Evolutionary conservation across 2,113 vertebrate species (phyloP), one percentile per base, ranked within the genome.

Genomic region (Gobio gobio): DNA sequence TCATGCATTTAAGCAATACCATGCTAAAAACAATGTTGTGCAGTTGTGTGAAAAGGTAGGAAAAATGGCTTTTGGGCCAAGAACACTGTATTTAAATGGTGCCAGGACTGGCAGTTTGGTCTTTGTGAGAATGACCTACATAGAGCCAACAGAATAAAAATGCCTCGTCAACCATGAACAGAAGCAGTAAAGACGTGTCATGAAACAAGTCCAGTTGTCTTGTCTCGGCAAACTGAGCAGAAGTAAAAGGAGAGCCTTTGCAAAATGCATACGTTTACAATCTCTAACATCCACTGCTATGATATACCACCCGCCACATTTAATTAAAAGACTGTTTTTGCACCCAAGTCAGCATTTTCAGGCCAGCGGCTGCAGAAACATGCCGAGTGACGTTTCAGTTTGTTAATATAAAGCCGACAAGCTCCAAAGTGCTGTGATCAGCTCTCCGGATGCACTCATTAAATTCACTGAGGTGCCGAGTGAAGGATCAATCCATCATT

Each of bases 301-400:
- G 43, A 82, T 85, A 90, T 89, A 91, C 90, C 89, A 90, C 87
- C 91, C 85, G 82, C 83, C 85, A 61, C 0, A 2, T 66, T 24
- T 93, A 93, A 94, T 93, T 93, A 64, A 92, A 94, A 93, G 87
- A 86, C 33, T n/a, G 83, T 88, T 26, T 93, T 91, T 90, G 89
- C 88, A 91, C 90, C 61, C 72, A 90, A 91, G 92, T 94, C 94
- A 95, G 95, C 93, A 78, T 88, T 95, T 95, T 88, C 89, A 76
- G 87, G 80, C 87, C 18, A 83, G 10, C 88, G 86, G 24, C 82
- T 45, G 20, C 82, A 84, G 89, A 92, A 89, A 92, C 90, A 83
- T 87, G 83, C 86, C 10, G 86, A 92, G 91, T 90, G 92, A 88
- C 90, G 10, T 36, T 68, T 82, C 45, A 49, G 88, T 74, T 74